phyloP scores from a whole-genome alignment of 2,797 vertebrate genomes.

The Sebastes iracundus region DNA sequence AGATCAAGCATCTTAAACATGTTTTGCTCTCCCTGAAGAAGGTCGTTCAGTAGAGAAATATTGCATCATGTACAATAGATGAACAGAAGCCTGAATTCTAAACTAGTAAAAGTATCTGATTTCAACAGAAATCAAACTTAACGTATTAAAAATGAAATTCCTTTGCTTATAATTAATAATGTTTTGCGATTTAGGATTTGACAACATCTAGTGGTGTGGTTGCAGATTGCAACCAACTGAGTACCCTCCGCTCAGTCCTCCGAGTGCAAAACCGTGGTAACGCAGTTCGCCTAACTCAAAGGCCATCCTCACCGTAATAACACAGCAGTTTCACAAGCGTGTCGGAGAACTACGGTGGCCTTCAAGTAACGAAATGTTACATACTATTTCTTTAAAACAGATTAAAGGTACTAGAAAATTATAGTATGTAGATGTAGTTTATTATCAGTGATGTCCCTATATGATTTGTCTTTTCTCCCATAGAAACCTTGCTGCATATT shows the following conservation, averaged over 20 bases:
- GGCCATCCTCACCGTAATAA: no score
- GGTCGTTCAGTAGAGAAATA: background rate
- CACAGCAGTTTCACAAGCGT: no score
- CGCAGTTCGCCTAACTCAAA: no score
- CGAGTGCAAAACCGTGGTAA: no score
- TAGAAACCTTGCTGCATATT: background rate
- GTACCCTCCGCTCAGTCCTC: no score
- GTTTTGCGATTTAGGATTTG: background rate
- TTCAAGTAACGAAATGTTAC: no score
- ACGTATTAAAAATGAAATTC: background rate
- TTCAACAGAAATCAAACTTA: no score
- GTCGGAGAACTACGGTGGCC: no score
- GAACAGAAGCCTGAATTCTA: background rate
- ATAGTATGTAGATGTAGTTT: background rate
- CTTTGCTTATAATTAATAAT: background rate
- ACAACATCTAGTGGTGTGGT: no score
- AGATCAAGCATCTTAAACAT: background rate
- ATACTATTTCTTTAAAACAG: background rate
- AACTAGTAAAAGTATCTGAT: background rate
- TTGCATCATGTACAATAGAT: background rate
- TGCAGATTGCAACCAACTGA: no score
- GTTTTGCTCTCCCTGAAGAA: no score
- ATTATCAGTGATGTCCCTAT: background rate
- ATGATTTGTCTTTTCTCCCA: background rate
- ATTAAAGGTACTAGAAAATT: fast-evolving